Evolutionary conservation across 2,113 vertebrate genomes (phyloP), one percentile per base, ranked within the genome.

Genomic region (Sprattus sprattus): DNA sequence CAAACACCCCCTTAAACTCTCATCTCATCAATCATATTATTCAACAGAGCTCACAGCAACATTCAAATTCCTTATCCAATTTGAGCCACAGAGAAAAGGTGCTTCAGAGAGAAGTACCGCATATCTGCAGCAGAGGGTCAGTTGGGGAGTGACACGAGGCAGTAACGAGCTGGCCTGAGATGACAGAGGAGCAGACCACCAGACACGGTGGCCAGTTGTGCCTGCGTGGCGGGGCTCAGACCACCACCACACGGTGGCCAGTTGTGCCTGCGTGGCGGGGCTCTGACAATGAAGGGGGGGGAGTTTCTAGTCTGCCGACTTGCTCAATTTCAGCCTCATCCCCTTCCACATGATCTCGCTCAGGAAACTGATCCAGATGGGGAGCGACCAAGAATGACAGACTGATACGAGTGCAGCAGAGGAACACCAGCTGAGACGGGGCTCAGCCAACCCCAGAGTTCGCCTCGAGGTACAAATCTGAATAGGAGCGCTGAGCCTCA

Each of bases 361-460:
- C 60, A n/a, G 60, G 60, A 64, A 64, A n/a, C 20, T 8, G 20
- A n/a, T 64, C 64, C 64, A 71, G 64, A 71, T 71, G 64, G 64
- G 64, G 64, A 71, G 64, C n/a, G n/a, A 25, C 25, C 64, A 71
- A 71, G 64, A 71, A 71, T 71, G 64, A 71, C 64, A 71, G 64
- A 10, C 8, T 28, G 64, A 71, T 28, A 9, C 64, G 11, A 13
- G 64, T 25, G 8, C 64, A 13, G 64, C 64, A 71, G 64, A 71
- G 64, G 64, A 71, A 71, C 64, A 71, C 25, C 64, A 71, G 64
- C 64, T 71, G 64, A 71, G 64, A 25, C 25, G 60, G 60, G 60
- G 60, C 64, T 25, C 11, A 25, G 64, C 64, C 64, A 71, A 71
- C 9, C 64, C 64, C 64, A 25, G n/a, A 25, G 64, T 10, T 71